Conservation (phyloP, 2,888 invertebrate genomes). For the Enchytraeus crypticus region DNA sequence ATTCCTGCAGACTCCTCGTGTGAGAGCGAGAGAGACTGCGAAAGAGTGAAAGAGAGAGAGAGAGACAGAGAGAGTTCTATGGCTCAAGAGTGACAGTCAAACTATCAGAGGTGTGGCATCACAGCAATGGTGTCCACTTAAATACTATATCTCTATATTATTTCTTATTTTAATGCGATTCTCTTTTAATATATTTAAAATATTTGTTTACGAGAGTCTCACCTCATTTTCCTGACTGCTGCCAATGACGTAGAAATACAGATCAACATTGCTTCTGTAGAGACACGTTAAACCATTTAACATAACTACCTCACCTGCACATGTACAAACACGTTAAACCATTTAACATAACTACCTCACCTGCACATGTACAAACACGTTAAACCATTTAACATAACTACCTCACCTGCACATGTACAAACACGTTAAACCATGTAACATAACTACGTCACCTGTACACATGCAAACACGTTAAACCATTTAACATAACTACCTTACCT, state of each 20-base stretch:
- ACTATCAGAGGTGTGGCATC: too few relatives aligned
- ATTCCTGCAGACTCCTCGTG: too few relatives aligned
- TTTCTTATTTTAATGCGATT: not conserved
- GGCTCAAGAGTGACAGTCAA: too few relatives aligned
- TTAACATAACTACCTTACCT: too few relatives aligned
- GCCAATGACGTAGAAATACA: constrained; percentile 98
- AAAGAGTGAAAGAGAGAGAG: too few relatives aligned
- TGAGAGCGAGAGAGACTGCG: too few relatives aligned
- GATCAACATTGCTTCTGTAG: constrained; percentile 92
- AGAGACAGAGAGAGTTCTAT: too few relatives aligned
- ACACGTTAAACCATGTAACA: constrained; percentile 93
- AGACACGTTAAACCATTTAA: constrained; percentile 93
- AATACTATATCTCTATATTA: not conserved
- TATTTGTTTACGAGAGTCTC: not conserved
- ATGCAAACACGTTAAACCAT: too few relatives aligned
- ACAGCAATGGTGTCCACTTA: not conserved
- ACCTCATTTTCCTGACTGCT: constrained; percentile 92
- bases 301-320: constrained; percentile 84
- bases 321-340: constrained; percentile 69
- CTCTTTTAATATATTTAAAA: not conserved
- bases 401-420: constrained; percentile 60
- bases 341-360: constrained; percentile 96
- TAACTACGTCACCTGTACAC: constrained; percentile 75
- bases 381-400: constrained; percentile 93
- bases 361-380: constrained; percentile 60